Base-by-base conservation (phyloP, 2,113 vertebrate genomes). In the Apodemus speciosus region DNA sequence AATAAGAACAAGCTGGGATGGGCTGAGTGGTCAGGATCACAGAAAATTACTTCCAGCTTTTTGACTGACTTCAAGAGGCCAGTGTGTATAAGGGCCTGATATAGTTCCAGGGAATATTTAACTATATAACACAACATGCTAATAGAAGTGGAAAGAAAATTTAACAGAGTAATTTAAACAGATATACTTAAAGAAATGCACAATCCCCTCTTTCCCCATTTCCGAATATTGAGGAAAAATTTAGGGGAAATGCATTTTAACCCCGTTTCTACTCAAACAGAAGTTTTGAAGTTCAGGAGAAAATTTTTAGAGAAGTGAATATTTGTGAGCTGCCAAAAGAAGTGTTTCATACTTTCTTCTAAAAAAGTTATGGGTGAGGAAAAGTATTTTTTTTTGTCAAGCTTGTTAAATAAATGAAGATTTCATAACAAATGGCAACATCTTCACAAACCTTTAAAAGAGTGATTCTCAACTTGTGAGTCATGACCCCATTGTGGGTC, bases 21-120 rank as follows among this genome's bases (percentile, higher is more conserved):
- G 71, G 49, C 68, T 85, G 60, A 95, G 51, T 53, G 86, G 89
- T 93, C 89, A 94, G 66, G 58, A 88, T 60, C 49, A 91, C 68
- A 69, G 83, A 91, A 94, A 94, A 92, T 94, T 84, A 89, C 81
- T 96, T 95, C 91, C 97, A 95, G 84, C 56, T 94, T 95, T 88
- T 84, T 72, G 66, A 84, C 68, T 95, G 75, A 94, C 62, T 95
- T 91, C 49, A 94, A 84, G 84, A 94, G 73, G 89, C 93, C 84
- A 91, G 43, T 0, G 20, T 88, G 23, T 88, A 43, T 86, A 90
- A 49, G 46, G 75, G 27, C 80, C 84, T 94, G 89, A 60, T 71
- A 83, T 51, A 71, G 73, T 35, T 91, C 80, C 83, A 46, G 62
- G 11, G 35, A n/a, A 16, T 89, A 46, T 86, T 85, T 94, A 89